phyloP scores from a whole-genome alignment of 53 echinoderm and acorn worm genomes.

The Holothuria leucospilota region DNA sequence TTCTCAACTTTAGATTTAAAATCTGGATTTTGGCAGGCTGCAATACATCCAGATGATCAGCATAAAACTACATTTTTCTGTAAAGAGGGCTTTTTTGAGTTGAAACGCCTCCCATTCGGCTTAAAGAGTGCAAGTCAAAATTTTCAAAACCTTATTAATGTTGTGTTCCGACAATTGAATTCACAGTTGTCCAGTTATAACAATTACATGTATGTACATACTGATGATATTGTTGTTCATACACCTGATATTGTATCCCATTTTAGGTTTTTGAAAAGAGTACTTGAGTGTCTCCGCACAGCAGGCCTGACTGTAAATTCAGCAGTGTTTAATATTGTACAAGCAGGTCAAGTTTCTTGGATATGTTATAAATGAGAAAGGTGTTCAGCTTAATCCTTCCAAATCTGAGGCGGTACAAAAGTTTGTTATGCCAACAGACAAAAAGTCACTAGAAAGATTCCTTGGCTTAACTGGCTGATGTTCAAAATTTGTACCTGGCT shows the following conservation, averaged over 20 bases:
- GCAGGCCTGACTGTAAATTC: slow-evolving; percentile 54
- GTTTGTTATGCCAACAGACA: neutral
- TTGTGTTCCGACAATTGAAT: neutral
- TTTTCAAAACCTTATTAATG: slow-evolving; percentile 27
- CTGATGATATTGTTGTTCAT: slow-evolving; percentile 39
- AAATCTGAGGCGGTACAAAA: slow-evolving; percentile 28
- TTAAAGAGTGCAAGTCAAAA: slow-evolving; percentile 25
- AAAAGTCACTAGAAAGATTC: slow-evolving; percentile 46
- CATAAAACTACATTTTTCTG: slow-evolving; percentile 44
- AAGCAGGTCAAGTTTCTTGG: slow-evolving; percentile 15
- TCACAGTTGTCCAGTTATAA: neutral
- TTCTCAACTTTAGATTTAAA: slow-evolving; percentile 37
- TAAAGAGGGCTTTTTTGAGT: slow-evolving; percentile 30
- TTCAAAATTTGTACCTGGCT: slow-evolving; percentile 34
- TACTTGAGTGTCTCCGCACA: slow-evolving; percentile 16
- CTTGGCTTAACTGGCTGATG: slow-evolving; percentile 56
- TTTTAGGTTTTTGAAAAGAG: slow-evolving; percentile 4
- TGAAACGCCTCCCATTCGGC: slow-evolving; percentile 40
- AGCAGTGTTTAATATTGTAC: slow-evolving; percentile 44
- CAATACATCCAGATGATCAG: slow-evolving; percentile 13
- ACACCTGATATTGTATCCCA: slow-evolving; percentile 3
- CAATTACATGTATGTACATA: slow-evolving; percentile 7
- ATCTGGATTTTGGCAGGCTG: slow-evolving; percentile 41
- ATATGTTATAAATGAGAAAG: neutral
- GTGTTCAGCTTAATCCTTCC: slow-evolving; percentile 2